Conservation (phyloP, 2,113 vertebrate genomes). For the Irena cyanogastra region DNA sequence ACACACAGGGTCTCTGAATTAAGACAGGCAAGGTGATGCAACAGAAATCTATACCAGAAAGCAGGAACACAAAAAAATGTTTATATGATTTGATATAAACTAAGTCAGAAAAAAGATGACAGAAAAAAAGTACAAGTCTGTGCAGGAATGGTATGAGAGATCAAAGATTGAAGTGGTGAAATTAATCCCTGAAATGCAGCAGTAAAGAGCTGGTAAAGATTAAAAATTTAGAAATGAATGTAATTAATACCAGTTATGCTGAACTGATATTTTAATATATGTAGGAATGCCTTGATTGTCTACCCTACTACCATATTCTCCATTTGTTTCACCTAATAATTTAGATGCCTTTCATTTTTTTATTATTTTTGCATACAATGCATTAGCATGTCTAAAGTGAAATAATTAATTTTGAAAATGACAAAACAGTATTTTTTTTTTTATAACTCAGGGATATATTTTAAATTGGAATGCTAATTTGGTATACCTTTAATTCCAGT, state of each 20-base stretch:
- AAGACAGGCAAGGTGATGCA: neutral
- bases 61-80: neutral
- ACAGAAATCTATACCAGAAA: neutral
- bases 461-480: neutral
- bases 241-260: neutral
- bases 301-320: neutral
- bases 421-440: neutral
- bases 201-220: neutral
- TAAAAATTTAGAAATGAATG: neutral
- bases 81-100: neutral
- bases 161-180: neutral
- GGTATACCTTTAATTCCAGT: neutral
- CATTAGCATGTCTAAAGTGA: neutral
- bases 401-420: neutral
- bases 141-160: neutral
- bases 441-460: neutral
- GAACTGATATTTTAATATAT: neutral
- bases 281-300: neutral
- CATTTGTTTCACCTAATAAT: neutral
- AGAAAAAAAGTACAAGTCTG: neutral
- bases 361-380: neutral
- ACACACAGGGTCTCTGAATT: neutral
- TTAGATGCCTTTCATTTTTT: neutral
- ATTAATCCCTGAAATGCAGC: neutral
- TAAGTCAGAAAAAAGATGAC: neutral